A percentile compares a stretch with the other conserved stretches of the same genome.
These are phyloP conservation scores for Hestina assimilis DNA, from an alignment of 1,140 invertebrate species.

Conservation along the genomic window DNA sequence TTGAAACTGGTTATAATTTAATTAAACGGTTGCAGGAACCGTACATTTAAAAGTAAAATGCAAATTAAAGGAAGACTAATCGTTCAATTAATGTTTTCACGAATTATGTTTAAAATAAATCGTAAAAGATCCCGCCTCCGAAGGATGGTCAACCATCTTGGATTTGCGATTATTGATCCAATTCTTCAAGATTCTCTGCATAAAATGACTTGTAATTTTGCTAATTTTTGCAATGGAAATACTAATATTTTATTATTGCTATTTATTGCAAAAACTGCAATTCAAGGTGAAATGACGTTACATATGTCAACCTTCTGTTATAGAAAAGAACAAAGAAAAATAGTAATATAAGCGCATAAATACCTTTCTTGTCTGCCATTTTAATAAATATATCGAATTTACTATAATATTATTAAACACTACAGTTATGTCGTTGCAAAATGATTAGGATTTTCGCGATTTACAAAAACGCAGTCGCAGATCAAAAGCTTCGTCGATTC, in stretches of 20 bases:
- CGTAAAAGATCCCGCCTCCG: conserved; percentile 34
- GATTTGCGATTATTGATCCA: conserved; percentile 48
- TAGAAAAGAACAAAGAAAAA: conserved; percentile 65
- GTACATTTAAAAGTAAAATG: background rate
- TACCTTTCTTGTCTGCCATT: conserved; percentile 76
- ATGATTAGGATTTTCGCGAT: conserved; percentile 42
- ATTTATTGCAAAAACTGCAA: conserved; percentile 36
- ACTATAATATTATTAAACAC: conserved; percentile 44
- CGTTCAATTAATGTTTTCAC: background rate
- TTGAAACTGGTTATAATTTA: background rate
- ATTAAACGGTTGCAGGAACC: background rate
- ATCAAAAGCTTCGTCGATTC: conserved; percentile 42
- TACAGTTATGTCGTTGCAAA: conserved; percentile 37
- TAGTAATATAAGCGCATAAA: conserved; percentile 59
- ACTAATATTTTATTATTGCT: conserved; percentile 3
- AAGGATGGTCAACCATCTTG: conserved; percentile 57
- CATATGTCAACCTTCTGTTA: conserved; percentile 61
- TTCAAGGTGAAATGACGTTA: conserved; percentile 63
- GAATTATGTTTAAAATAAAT: conserved; percentile 8
- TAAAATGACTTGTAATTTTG: background rate
- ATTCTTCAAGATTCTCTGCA: background rate
- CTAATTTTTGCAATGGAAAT: conserved; percentile 4
- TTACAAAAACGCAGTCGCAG: conserved; percentile 38
- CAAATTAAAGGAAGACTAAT: background rate
- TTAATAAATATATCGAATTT: conserved; percentile 52